Evolutionary conservation across 2,888 invertebrate genomes (phyloP).

Genomic region (Sericinus montela): DNA sequence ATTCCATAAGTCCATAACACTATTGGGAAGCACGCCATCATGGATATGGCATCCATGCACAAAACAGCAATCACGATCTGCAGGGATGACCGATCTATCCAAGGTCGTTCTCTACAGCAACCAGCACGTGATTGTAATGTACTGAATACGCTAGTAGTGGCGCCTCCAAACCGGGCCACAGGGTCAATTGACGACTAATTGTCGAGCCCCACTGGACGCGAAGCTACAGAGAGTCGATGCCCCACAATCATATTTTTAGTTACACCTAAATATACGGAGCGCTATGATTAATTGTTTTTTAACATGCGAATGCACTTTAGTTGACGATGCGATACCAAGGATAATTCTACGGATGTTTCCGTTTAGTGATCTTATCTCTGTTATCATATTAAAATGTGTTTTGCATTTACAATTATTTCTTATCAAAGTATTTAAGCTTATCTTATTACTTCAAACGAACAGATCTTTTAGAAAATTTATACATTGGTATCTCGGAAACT

Average conservation of each 20-base stretch:
- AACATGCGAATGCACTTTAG: conserved; percentile 5
- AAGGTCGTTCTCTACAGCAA: conserved; percentile 26
- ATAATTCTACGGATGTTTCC: too few species aligned
- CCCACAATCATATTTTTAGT: conserved; percentile 41
- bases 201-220: conserved; percentile 37
- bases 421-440: too few species aligned
- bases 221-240: conserved; percentile 40
- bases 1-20: too few species aligned
- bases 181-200: conserved; percentile 73
- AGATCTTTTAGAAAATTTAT: too few species aligned
- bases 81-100: conserved; percentile 22
- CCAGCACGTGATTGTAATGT: conserved; percentile 25
- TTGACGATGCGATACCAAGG: not conserved
- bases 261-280: conserved; percentile 34
- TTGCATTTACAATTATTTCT: too few species aligned
- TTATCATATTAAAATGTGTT: too few species aligned
- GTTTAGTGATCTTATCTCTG: too few species aligned
- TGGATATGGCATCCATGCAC: too few species aligned
- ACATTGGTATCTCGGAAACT: too few species aligned
- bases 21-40: too few species aligned
- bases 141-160: conserved; percentile 25
- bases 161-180: conserved; percentile 45
- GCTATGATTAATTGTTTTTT: conserved; percentile 22
- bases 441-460: too few species aligned
- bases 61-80: conserved; percentile 19